Evolutionary conservation across 2,797 vertebrate genomes (phyloP), one percentile per base, ranked within the genome.

Genomic region (Leptoclinus maculatus): DNA sequence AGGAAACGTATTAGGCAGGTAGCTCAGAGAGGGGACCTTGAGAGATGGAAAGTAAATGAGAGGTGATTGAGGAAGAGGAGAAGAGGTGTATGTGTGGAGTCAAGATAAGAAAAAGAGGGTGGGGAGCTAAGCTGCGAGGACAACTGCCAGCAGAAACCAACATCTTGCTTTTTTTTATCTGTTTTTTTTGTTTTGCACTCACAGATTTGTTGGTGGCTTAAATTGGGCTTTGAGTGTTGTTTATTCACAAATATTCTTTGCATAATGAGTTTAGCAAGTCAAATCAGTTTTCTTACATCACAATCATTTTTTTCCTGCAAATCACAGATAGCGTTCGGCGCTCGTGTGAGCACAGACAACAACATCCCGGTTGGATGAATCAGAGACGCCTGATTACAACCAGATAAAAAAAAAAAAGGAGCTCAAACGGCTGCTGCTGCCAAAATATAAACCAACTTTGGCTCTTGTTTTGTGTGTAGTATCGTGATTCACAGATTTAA

Each of bases 31-130:
- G 53, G 64, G 76, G 78, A 87, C 70, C 59, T 71, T 78, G 76
- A 90, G 75, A 86, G 82, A 90, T 64, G 71, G 82, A 83, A 82
- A 78, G 73, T 82, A 87, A 88, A 91, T 80, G 79, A 90, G 80
- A 78, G 85, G 76, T 60, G 82, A 87, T 73, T 68, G 83, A 80
- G 63, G 73, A 77, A 82, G 66, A 74, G 59, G 38, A 59, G 45
- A 41, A 78, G 63, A 64, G 56, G 74, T n/a, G 64, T 60, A 73
- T 72, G 16, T 66, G 71, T 63, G 65, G 27, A 73, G 25, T 36
- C 36, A 64, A 78, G 79, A 88, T 82, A 84, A 76, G 74, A 77
- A 67, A 77, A 56, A 47, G 64, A 62, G 32, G 74, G 27, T 17
- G 66, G 21, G 51, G 72, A 72, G 66, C 11, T 29, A 27, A 74